phyloP scores from a whole-genome alignment of 2,113 vertebrate genomes.

The Turnix velox region DNA sequence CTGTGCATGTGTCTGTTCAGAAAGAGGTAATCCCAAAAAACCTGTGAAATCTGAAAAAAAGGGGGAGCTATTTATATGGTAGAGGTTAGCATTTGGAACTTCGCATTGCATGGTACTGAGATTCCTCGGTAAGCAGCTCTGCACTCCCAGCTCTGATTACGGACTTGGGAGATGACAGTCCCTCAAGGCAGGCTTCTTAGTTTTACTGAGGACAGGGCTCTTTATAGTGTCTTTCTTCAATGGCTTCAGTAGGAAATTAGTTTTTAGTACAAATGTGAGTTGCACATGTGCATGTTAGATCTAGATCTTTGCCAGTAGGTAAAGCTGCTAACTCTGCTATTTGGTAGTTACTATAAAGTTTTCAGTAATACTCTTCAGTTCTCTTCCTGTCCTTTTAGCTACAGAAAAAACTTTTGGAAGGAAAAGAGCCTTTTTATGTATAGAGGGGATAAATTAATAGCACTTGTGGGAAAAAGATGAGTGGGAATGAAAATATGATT shows the following conservation, averaged over 20 bases:
- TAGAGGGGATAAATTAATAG: conserved; percentile 16
- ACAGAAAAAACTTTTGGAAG: conserved; percentile 13
- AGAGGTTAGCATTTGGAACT: neutral
- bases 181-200: neutral
- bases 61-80: neutral
- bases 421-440: conserved; percentile 26
- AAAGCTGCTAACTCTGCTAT: conserved; percentile 11
- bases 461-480: neutral
- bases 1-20: neutral
- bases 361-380: conserved; percentile 31
- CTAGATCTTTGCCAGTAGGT: conserved; percentile 28
- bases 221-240: conserved; percentile 29
- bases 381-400: conserved; percentile 39
- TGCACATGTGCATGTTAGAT: conserved; percentile 44
- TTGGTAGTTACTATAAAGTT: conserved; percentile 29
- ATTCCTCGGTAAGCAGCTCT: conserved; percentile 11
- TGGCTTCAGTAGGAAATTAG: conserved; percentile 43
- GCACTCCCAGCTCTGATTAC: neutral
- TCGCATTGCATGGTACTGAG: neutral
- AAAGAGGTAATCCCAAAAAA: neutral
- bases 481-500: neutral
- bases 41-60: neutral
- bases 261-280: conserved; percentile 49
- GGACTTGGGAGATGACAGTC: neutral
- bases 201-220: neutral